Base-by-base conservation (phyloP, 2,797 vertebrate species). In the Acrossocheilus wenchowensis region DNA sequence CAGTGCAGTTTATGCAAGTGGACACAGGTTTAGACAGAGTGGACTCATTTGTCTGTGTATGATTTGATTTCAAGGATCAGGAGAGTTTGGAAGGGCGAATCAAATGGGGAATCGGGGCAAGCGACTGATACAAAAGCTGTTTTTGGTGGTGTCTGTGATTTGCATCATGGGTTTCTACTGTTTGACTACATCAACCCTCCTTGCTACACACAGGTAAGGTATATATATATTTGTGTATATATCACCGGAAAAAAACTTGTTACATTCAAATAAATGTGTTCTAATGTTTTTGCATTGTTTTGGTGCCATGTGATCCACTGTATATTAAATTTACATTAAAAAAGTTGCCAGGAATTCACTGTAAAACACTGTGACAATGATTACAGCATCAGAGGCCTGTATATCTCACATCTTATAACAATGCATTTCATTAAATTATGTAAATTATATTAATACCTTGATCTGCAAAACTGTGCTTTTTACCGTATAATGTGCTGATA, bases 111-210 rank as follows among this genome's bases (percentile, higher is more conserved):
- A 57, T 17, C 71, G 90, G 88, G 95, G 94, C 91, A 91, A 82
- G 64, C 93, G 93, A 74, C 89, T 94, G 89, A 91, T 91, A 77
- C 96, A 95, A 90, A 92, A 94, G 45, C 90, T 97, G 41, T 2
- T 96, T 78, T 92, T 97, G 80, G 97, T 96, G 15, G 91, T 95
- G 0, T 92, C 97, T 41, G 81, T 98, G 88, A 95, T 95, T 90
- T 97, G 95, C 87, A 90, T 97, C 88, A 94, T 98, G 90, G 88
- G 96, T 66, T 91, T 98, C 5, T 98, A 98, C 92, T 95, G 94
- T 89, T 93, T 96, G 0, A 94, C 91, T 0, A 83, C 87, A 0
- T 91, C 94, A 4, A 91, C 92, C 0, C 90, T 94, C 43, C 94
- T 92, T 48, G 74, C 91, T 36, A 12, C 93, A 88, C 92, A 93